Percentiles rank a stretch among this genome's conserved stretches.
phyloP scores from a whole-genome alignment of 2,888 invertebrate genomes.

The Xestia ashworthii region DNA sequence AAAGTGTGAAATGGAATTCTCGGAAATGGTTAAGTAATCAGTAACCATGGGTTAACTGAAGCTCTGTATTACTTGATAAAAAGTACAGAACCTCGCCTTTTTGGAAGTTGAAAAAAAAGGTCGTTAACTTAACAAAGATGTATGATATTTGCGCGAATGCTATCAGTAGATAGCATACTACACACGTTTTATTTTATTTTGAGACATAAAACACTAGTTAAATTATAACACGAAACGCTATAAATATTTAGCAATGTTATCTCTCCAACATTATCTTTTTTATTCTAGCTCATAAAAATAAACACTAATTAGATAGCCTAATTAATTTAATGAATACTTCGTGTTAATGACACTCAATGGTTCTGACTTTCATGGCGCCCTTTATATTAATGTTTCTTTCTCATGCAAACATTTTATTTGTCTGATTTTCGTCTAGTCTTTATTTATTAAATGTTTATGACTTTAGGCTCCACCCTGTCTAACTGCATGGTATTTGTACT shows the following conservation, averaged over 20 bases:
- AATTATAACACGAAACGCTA: neutral
- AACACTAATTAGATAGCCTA: conserved; percentile 26
- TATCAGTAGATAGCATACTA: neutral
- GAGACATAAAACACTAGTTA: neutral
- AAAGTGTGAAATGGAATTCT: neutral
- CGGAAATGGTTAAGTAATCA: neutral
- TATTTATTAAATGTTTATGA: conserved; percentile 3
- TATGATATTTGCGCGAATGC: neutral
- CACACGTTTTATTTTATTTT: neutral
- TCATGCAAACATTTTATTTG: conserved; percentile 44
- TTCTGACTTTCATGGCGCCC: conserved; percentile 46
- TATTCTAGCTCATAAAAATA: conserved; percentile 36
- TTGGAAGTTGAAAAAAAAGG: neutral
- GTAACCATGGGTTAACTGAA: neutral
- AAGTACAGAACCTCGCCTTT: neutral
- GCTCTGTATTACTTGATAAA: neutral
- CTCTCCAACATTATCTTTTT: conserved; percentile 5
- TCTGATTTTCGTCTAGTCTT: conserved; percentile 17
- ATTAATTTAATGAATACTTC: conserved; percentile 43
- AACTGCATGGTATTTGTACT: neutral
- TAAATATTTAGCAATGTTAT: neutral
- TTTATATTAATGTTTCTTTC: conserved; percentile 55
- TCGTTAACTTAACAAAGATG: neutral
- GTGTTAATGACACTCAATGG: conserved; percentile 34
- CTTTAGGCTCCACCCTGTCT: conserved; percentile 6